Evolutionary conservation across 2,113 vertebrate genomes (phyloP), one percentile per base, ranked within the genome.

Genomic region (Eulacestoma nigropectus): DNA sequence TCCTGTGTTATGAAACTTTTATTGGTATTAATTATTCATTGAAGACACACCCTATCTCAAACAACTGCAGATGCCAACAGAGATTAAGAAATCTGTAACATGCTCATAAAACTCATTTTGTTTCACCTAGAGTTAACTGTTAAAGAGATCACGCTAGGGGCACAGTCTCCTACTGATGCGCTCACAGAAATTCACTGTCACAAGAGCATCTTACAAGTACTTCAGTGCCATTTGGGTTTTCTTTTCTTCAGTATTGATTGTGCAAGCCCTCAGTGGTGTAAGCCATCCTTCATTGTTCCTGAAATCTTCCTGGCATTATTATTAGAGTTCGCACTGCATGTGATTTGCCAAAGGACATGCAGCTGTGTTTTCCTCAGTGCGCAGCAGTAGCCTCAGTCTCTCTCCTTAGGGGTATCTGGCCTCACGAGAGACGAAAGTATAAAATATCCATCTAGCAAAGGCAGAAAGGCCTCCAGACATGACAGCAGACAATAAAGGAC

Each of bases 101-200:
- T 47, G 16, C 5, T 79, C 7, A 20, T 72, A n/a, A n/a, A 63
- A 47, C 9, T 39, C 60, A 5, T 5, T 87, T 49, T 37, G 2
- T 59, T 90, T 68, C 4, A 15, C 30, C 16, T 60, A 4, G n/a
- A 37, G 25, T 53, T 72, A 30, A 39, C 16, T 29, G 42, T 57
- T 57, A 33, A 56, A 37, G n/a, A 57, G 13, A 8, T 75, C 20
- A 20, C 5, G 3, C 13, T 55, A 26, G 7, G 22, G 13, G 1
- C 0, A 1, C 5, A 3, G 9, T 53, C 8, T 49, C 21, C 33
- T 46, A 7, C 33, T 62, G 30, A 56, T 19, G 25, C 0, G 0
- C 39, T 92, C 39, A 19, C 14, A 55, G n/a, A 76, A 73, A 60
- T 20, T 72, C 37, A 13, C 33, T 55, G 33, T 33, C n/a, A 29